Conservation (phyloP, 2,797 vertebrate species). For the Borostomias antarcticus region DNA sequence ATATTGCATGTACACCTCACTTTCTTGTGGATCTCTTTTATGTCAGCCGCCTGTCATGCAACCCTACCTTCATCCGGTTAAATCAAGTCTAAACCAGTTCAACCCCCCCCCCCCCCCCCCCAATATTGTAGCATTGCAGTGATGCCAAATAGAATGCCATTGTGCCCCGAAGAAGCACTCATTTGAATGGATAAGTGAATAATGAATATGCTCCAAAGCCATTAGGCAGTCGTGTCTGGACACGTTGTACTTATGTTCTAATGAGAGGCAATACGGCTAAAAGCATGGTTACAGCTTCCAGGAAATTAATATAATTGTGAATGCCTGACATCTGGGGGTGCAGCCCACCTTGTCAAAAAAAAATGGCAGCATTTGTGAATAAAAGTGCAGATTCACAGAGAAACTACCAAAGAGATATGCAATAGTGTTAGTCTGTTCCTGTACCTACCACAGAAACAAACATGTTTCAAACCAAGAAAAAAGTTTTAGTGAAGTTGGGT, state of each 20-base stretch:
- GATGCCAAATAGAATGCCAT: constrained; percentile 10
- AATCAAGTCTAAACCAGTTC: background rate
- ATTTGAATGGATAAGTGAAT: constrained; percentile 17
- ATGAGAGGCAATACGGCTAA: constrained; percentile 20
- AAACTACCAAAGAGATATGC: background rate
- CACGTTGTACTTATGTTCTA: constrained; percentile 13
- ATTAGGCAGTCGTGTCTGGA: constrained; percentile 16
- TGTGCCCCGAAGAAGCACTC: constrained; percentile 10
- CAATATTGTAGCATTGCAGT: constrained; percentile 1
- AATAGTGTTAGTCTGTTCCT: too few relatives aligned
- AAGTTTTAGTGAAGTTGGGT: too few relatives aligned
- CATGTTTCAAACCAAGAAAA: too few relatives aligned
- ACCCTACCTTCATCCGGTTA: background rate
- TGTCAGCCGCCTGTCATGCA: too few relatives aligned
- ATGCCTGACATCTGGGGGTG: constrained; percentile 5
- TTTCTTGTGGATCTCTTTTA: background rate
- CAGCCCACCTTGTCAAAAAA: background rate
- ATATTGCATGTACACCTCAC: background rate
- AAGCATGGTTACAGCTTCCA: constrained; percentile 10
- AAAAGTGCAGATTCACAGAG: background rate
- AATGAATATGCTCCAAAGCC: constrained; percentile 16
- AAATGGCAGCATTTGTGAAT: background rate
- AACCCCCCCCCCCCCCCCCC: too few relatives aligned
- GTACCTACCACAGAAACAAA: too few relatives aligned
- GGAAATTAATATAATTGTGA: constrained; percentile 10